Evolutionary conservation across 2,113 vertebrate species (phyloP).

Genomic region (Corythornis madagascariensis): DNA sequence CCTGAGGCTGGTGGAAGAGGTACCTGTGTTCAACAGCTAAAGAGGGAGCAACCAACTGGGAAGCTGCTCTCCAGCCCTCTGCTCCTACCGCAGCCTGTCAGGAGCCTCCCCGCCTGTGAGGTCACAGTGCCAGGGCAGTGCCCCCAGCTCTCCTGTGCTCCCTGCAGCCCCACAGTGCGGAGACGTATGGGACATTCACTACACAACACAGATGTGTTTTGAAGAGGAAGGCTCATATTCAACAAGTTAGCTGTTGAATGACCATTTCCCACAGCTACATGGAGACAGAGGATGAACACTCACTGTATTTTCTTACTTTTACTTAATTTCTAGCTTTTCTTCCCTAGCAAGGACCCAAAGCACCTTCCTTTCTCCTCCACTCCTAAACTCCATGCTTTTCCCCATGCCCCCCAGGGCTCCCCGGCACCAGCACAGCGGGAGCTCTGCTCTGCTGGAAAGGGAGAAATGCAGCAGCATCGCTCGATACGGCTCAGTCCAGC

Average conservation of each 20-base stretch:
- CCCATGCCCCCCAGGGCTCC: background rate
- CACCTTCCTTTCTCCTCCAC: background rate
- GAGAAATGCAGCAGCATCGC: background rate
- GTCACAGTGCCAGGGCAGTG: background rate
- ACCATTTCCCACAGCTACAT: background rate
- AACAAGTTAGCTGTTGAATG: background rate
- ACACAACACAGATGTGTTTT: background rate
- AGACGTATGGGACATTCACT: accelerated
- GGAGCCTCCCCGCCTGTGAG: background rate
- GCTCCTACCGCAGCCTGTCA: background rate
- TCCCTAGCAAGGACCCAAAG: background rate
- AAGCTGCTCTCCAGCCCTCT: background rate
- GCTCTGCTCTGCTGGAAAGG: background rate
- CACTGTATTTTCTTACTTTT: background rate
- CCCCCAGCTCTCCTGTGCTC: background rate
- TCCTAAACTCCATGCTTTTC: background rate
- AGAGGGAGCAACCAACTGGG: background rate
- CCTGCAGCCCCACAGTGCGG: background rate
- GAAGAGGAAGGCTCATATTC: background rate
- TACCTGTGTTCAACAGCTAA: background rate
- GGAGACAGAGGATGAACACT: background rate
- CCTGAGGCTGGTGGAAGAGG: background rate
- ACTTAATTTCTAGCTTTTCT: background rate
- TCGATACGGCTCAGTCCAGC: background rate
- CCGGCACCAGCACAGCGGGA: background rate